These are phyloP conservation scores for Parazoanthus atlanticus DNA, from an alignment of 92 coral and sea anemone species.

Conservation along the genomic window DNA sequence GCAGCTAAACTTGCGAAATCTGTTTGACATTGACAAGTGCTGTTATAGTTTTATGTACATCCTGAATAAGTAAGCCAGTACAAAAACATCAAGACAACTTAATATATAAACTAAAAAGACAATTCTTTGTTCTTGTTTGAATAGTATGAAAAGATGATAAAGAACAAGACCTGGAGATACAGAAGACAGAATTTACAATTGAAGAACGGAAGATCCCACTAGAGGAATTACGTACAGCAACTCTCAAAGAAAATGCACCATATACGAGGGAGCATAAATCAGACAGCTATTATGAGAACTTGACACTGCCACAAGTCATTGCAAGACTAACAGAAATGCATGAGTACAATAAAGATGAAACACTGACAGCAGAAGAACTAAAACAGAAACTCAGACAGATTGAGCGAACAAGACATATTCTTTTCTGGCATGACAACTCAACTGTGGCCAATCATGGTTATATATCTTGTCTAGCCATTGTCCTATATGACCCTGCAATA, in stretches of 20 bases:
- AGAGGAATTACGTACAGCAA: slow-evolving; percentile 23
- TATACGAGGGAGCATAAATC: slow-evolving; percentile 35
- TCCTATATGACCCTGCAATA: slow-evolving; percentile 44
- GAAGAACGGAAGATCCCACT: slow-evolving; percentile 52
- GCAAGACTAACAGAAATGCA: slow-evolving; percentile 20
- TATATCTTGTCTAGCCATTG: slow-evolving; percentile 38
- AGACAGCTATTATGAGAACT: slow-evolving; percentile 22
- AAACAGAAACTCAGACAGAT: slow-evolving; percentile 34
- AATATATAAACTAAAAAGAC: too few relatives aligned
- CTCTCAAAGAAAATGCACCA: slow-evolving; percentile 33
- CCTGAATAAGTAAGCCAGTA: too few relatives aligned
- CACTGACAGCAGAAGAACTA: slow-evolving; percentile 23
- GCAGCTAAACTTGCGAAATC: too few relatives aligned
- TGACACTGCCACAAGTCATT: slow-evolving; percentile 24
- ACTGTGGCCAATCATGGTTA: slow-evolving; percentile 54
- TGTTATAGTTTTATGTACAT: too few relatives aligned
- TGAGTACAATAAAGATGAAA: slow-evolving; percentile 29
- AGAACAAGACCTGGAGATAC: too few relatives aligned
- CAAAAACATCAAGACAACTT: too few relatives aligned
- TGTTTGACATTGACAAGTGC: too few relatives aligned
- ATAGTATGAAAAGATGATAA: too few relatives aligned
- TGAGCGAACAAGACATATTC: too few relatives aligned
- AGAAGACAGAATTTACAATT: too few relatives aligned
- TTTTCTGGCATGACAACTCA: slow-evolving; percentile 24
- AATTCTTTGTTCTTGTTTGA: too few relatives aligned